Evolutionary conservation across 1,140 invertebrate species (phyloP).

Genomic region (Megalonaias nervosa): DNA sequence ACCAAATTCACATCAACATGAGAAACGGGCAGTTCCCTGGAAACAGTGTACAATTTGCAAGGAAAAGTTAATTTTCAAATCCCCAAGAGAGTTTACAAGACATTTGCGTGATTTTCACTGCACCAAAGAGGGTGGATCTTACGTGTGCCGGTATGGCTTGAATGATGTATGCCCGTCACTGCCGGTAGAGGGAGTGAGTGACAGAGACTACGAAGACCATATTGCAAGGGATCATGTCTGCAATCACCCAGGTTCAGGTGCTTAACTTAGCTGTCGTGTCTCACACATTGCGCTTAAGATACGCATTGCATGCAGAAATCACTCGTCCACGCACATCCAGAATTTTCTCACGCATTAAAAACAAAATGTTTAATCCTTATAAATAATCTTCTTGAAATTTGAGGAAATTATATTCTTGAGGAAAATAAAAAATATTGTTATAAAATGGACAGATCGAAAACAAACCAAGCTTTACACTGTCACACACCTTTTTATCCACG

Average conservation of each 20-base stretch:
- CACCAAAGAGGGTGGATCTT: slow-evolving; percentile 89
- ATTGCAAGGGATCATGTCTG: slow-evolving; percentile 84
- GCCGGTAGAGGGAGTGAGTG: slow-evolving; percentile 89
- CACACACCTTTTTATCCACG: too few relatives aligned
- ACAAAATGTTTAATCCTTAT: not conserved
- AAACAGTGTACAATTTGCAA: slow-evolving; percentile 59
- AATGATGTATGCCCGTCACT: slow-evolving; percentile 89
- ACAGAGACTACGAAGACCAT: slow-evolving; percentile 90
- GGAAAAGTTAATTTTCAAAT: slow-evolving; percentile 57
- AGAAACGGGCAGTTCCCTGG: slow-evolving; percentile 40
- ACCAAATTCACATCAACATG: too few relatives aligned
- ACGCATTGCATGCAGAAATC: too few relatives aligned
- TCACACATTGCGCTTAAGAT: not conserved
- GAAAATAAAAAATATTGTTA: not conserved
- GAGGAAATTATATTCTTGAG: not conserved
- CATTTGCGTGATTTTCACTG: slow-evolving; percentile 88
- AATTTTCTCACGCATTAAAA: too few relatives aligned
- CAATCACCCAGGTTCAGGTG: slow-evolving; percentile 45
- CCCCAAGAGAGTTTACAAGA: slow-evolving; percentile 73
- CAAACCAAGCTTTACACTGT: not conserved
- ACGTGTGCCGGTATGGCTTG: slow-evolving; percentile 90
- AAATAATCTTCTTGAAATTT: not conserved
- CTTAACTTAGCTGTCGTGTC: not conserved
- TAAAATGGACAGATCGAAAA: not conserved
- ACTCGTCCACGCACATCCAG: too few relatives aligned